Conservation (phyloP, 2,113 vertebrate species). For the Phalacrocorax pelagicus region DNA sequence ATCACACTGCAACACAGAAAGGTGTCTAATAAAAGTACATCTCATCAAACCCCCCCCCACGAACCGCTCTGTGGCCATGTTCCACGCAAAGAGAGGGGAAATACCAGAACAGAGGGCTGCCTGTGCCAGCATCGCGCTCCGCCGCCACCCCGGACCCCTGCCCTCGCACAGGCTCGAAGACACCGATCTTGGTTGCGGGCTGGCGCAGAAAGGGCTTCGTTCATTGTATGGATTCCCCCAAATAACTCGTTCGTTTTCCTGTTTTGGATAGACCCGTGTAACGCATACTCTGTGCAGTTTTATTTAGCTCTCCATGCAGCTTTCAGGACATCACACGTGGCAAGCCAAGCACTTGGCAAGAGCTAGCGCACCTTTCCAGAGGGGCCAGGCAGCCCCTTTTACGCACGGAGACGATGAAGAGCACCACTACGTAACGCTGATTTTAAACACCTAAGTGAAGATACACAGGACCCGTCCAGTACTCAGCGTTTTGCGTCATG, state of each 20-base stretch:
- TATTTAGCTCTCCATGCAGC: not conserved
- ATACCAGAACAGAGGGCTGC: fast-evolving
- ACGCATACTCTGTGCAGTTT: not conserved
- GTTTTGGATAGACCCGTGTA: not conserved
- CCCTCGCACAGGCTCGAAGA: not conserved
- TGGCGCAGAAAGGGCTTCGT: not conserved
- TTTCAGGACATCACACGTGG: fast-evolving
- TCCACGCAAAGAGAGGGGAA: not conserved
- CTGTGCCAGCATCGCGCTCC: not conserved
- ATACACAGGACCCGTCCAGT: fast-evolving
- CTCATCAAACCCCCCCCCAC: not conserved
- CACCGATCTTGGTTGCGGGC: fast-evolving
- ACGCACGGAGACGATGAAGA: fast-evolving
- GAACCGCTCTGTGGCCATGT: fast-evolving
- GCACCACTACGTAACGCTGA: not conserved
- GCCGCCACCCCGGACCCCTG: not conserved
- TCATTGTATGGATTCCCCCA: fast-evolving
- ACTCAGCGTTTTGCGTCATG: fast-evolving
- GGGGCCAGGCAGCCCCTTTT: not conserved
- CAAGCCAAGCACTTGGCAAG: not conserved
- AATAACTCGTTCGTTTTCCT: not conserved
- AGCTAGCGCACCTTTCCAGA: no score
- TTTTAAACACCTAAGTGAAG: not conserved
- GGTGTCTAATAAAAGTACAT: not conserved
- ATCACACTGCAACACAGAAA: not conserved